Base-by-base conservation (phyloP, 2,888 invertebrate genomes). In the Drosophila subquinaria region DNA sequence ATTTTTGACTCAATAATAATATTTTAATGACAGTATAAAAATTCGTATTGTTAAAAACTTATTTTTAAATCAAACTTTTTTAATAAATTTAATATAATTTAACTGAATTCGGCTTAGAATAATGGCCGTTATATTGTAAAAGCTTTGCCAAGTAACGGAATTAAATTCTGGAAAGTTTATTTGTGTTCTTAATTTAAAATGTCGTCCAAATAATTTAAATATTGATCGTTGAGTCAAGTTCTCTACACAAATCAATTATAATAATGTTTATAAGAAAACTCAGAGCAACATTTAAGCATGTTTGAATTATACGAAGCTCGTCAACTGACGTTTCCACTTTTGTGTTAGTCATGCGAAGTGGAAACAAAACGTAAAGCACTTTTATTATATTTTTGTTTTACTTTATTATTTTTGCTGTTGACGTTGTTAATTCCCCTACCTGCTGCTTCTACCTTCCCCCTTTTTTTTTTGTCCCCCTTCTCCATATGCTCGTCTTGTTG, bases 341-440 rank as follows among this genome's bases (percentile, higher is more conserved):
- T 45, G 56, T 68, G 63, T 82, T 83, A 83, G 81, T 83, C 87
- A 82, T 74, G 69, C 60, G 56, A 27, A 64, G 38, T 51, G 64
- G 60, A 48, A 62, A 53, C 48, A 38, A 48, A 67, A 57, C 65
- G 64, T 53, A 56, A 69, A 59, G 52, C 53, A 68, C 67, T 74
- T 73, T 69, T 60, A 48, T 68, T 71, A 67, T 67, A 63, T 67
- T 67, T 67, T 63, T 30, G 30, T 30, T 30, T 59, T 52, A 52
- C 60, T 69, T 63, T 40, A 30, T 35, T 48, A 68, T 43, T 23
- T 27, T 38, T 52, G 51, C 17, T 62, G 47, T 9, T n/a, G 53
- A 17, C 42, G 43, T 50, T 59, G 57, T 64, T 60, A 76, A 51
- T 47, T 40, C 17, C 56, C 36, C 56, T 51, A 43, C 42, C 60